These are phyloP conservation scores for Sarotherodon lohbergeri DNA, from an alignment of 2,113 vertebrate species.

Conservation along the genomic window DNA sequence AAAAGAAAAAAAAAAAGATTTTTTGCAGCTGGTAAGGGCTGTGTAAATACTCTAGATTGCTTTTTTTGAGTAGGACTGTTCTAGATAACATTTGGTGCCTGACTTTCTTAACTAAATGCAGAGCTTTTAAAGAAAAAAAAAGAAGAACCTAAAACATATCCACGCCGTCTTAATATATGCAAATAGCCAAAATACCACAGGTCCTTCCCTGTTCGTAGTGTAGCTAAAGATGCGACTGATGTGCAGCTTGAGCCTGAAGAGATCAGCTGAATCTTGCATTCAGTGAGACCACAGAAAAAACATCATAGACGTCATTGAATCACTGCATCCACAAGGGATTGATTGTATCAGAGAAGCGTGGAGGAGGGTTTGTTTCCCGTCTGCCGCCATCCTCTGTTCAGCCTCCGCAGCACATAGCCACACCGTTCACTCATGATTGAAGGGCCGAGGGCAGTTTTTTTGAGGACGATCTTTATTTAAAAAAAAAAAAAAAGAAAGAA, in stretches of 20 bases:
- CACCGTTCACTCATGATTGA: not conserved
- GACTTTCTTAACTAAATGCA: conserved; percentile 42
- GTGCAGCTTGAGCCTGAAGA: not conserved
- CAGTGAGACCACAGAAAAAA: not conserved
- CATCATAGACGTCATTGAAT: not conserved
- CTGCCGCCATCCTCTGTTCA: not conserved
- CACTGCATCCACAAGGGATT: not conserved
- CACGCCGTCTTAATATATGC: conserved; percentile 38
- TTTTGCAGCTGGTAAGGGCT: conserved; percentile 15
- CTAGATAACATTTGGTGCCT: conserved; percentile 46
- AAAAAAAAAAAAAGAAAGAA: not conserved
- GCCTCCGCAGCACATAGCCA: not conserved
- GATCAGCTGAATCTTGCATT: not conserved
- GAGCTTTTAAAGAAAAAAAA: conserved; percentile 38
- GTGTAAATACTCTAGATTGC: conserved; percentile 61
- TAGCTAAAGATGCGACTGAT: not conserved
- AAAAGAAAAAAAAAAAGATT: not conserved
- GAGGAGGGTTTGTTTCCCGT: not conserved
- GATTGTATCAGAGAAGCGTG: not conserved
- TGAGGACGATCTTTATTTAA: not conserved
- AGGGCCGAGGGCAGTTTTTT: not conserved
- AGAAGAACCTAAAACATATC: conserved; percentile 1
- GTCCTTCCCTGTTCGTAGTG: not conserved
- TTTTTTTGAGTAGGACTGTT: conserved; percentile 53
- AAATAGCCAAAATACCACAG: conserved; percentile 23